Evolutionary conservation across 2,888 invertebrate species (phyloP).

Genomic region (Leptarthrus brevirostris): DNA sequence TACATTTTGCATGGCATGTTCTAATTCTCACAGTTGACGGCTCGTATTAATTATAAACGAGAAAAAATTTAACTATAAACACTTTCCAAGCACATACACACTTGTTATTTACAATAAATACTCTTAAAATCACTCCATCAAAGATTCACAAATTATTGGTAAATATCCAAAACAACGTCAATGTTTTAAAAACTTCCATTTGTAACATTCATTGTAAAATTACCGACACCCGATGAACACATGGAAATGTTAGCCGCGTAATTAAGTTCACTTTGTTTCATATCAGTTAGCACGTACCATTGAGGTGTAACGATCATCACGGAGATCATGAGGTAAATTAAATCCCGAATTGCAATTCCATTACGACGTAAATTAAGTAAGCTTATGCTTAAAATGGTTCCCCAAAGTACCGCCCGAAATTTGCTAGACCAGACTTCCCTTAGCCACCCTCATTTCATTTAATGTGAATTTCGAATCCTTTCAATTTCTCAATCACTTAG

Average conservation of each 20-base stretch:
- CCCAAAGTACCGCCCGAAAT: conserved; percentile 21
- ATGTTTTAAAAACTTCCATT: neutral
- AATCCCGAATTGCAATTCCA: conserved; percentile 12
- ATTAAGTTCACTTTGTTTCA: conserved; percentile 33
- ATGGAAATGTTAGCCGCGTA: conserved; percentile 7
- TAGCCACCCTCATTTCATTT: conserved; percentile 27
- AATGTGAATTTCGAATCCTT: conserved; percentile 38
- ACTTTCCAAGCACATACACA: too few relatives aligned
- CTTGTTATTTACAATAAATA: too few relatives aligned
- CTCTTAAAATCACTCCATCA: too few relatives aligned
- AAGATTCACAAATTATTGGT: too few relatives aligned
- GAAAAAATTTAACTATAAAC: too few relatives aligned
- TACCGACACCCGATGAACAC: neutral
- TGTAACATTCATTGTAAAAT: neutral
- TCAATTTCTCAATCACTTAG: conserved; percentile 41
- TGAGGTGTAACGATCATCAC: conserved; percentile 39
- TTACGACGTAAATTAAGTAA: conserved; percentile 1
- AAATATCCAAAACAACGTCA: too few relatives aligned
- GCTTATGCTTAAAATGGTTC: conserved; percentile 16
- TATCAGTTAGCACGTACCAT: conserved; percentile 31
- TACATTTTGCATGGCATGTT: too few relatives aligned
- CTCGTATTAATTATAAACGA: too few relatives aligned
- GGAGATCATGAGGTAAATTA: conserved; percentile 36
- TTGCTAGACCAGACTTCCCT: conserved; percentile 31
- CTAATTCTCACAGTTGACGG: too few relatives aligned